These are phyloP conservation scores for Heliothis virescens DNA, from an alignment of 1,140 invertebrate genomes.

Conservation along the genomic window DNA sequence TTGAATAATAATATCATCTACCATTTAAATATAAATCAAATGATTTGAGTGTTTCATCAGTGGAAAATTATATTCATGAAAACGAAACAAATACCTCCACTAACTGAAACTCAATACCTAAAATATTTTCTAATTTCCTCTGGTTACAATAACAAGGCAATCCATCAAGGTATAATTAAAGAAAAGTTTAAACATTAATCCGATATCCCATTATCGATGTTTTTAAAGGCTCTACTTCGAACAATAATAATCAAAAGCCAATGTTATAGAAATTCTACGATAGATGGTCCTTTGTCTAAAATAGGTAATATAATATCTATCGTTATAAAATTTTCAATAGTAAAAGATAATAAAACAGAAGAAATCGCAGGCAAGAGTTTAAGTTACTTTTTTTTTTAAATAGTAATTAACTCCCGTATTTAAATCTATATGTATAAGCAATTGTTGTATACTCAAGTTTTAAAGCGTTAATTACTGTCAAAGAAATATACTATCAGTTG, in stretches of 20 bases:
- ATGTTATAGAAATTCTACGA: slow-evolving; percentile 1
- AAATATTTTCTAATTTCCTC: neutral
- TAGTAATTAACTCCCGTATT: too few relatives aligned
- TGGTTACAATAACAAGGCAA: slow-evolving; percentile 24
- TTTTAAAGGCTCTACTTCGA: slow-evolving; percentile 15
- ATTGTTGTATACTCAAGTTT: too few relatives aligned
- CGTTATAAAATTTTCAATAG: too few relatives aligned
- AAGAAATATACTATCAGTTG: too few relatives aligned
- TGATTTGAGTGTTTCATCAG: too few relatives aligned
- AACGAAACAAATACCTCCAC: slow-evolving; percentile 6
- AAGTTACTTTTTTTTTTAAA: too few relatives aligned
- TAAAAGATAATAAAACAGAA: too few relatives aligned
- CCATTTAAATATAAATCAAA: too few relatives aligned
- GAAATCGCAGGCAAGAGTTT: too few relatives aligned
- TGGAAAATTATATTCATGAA: neutral
- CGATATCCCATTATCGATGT: slow-evolving; percentile 37
- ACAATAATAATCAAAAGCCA: slow-evolving; percentile 25
- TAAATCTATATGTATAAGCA: too few relatives aligned
- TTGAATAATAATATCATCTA: too few relatives aligned
- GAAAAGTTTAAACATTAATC: slow-evolving; percentile 43
- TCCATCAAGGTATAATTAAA: slow-evolving; percentile 32
- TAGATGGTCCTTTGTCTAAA: slow-evolving; percentile 1
- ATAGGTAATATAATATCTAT: neutral
- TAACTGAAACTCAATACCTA: neutral
- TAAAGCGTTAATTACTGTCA: too few relatives aligned